A percentile compares a stretch with the other conserved stretches of the same genome.
Conservation (phyloP, 2,888 invertebrate species). For the Bruchidius siliquastri region DNA sequence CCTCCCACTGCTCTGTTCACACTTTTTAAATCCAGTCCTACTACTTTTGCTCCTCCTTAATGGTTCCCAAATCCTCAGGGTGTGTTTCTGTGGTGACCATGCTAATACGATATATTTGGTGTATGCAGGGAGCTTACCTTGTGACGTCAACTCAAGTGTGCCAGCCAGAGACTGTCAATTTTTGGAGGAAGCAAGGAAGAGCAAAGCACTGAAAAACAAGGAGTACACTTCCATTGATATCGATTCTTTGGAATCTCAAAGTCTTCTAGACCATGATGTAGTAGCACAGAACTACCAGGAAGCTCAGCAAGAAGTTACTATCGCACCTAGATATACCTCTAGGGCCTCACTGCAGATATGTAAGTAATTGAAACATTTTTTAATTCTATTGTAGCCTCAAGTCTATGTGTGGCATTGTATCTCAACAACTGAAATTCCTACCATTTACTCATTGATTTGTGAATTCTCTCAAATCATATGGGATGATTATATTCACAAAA, state of each 20-base stretch:
- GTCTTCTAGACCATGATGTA: conserved; percentile 39
- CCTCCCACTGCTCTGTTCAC: no score
- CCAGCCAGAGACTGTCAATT: conserved; percentile 36
- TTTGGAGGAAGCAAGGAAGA: conserved; percentile 38
- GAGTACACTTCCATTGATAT: conserved; percentile 35
- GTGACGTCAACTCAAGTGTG: conserved; percentile 43
- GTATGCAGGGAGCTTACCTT: conserved; percentile 41
- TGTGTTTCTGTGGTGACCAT: no score
- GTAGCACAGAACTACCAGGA: conserved; percentile 36
- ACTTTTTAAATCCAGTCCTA: no score
- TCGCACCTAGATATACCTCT: conserved; percentile 31
- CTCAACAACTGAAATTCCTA: no score
- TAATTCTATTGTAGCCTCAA: no score
- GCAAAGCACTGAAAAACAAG: conserved; percentile 30
- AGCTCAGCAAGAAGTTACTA: conserved; percentile 18
- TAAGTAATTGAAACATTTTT: conserved; percentile 23
- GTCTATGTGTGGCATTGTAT: no score
- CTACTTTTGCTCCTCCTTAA: no score
- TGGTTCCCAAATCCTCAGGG: no score
- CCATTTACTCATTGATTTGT: no score
- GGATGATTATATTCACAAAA: no score
- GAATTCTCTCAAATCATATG: no score
- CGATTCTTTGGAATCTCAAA: conserved; percentile 35
- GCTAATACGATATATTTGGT: background rate
- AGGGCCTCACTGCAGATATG: conserved; percentile 37